Evolutionary conservation across 2,888 invertebrate species (phyloP), one percentile per base, ranked within the genome.

Genomic region (Eristalinus sepulchralis): DNA sequence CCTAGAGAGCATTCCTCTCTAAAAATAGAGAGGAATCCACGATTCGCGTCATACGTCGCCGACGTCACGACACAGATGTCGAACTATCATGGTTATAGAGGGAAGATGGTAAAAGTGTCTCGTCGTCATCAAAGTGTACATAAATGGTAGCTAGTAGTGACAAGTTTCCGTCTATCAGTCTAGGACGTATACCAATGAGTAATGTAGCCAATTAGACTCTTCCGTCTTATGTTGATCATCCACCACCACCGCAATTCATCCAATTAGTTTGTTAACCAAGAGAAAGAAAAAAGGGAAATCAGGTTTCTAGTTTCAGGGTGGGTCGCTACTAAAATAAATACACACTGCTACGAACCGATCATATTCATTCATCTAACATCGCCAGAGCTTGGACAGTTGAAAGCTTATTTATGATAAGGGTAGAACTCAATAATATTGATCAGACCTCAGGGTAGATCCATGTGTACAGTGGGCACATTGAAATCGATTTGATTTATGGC

Each of bases 361-460:
- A 33, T 11, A 47, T 67, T 60, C 59, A 76, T 76, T 67, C 66
- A 66, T 66, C 47, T 27, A 47, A 47, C 62, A 47, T 60, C 71
- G 17, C 1, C 70, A 57, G 34, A 68, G 34, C 55, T 34, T 9
- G 4, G 3, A 6, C 8, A 31, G 55, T 11, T 17, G 17, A 57
- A 13, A 55, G 34, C 9, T 22, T n/a, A 13, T 11, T 13, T 22
- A 8, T 13, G 55, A 70, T 59, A 36, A 59, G 70, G 67, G 33
- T 33, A 13, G 24, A 70, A 53, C 22, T 55, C 22, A 55, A 55
- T 34, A 20, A 22, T 20, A 55, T 57, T 55, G 57, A 68, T 68
- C 57, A 57, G 13, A 47, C 17, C 53, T 0, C 22, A 31, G 53
- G 22, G 11, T 9, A 22, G 20, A 31, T 53, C 31, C 67, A 53